Conservation (phyloP, 2,113 vertebrate genomes). For the Gymnocephalus cernua region DNA sequence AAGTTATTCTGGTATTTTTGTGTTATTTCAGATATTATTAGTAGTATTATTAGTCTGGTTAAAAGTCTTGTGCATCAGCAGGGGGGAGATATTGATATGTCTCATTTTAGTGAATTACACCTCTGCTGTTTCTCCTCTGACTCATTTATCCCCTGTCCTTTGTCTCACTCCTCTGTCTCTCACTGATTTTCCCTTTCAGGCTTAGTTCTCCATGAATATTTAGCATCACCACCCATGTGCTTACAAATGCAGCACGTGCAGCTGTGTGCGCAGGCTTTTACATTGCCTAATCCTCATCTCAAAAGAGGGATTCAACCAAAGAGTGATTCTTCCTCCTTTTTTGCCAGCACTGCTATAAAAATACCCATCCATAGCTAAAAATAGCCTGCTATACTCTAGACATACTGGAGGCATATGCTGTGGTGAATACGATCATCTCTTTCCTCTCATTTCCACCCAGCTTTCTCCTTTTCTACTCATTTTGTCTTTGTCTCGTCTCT, state of each 20-base stretch:
- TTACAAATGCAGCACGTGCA: conserved; percentile 5
- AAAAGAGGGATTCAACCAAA: conserved; percentile 66
- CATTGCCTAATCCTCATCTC: conserved; percentile 70
- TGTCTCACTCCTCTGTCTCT: conserved; percentile 13
- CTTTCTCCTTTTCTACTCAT: not conserved
- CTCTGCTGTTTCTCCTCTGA: conserved; percentile 36
- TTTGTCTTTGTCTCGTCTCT: conserved; percentile 3
- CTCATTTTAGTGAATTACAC: conserved; percentile 25
- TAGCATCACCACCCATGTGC: conserved; percentile 11
- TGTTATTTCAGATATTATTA: not conserved
- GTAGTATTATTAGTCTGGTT: not conserved
- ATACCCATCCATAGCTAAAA: conserved; percentile 75
- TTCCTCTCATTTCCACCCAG: conserved; percentile 8
- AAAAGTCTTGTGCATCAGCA: conserved; percentile 31
- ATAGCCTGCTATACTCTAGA: conserved; percentile 65
- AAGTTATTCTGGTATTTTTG: conserved; percentile 8
- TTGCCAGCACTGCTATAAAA: conserved; percentile 63
- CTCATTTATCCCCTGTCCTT: conserved; percentile 27
- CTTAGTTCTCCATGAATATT: conserved; percentile 62
- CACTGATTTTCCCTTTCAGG: conserved; percentile 30
- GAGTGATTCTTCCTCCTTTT: conserved; percentile 57
- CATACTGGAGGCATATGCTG: conserved; percentile 58
- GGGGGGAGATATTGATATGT: conserved; percentile 14
- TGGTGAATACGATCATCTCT: conserved; percentile 32
- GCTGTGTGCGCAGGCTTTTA: conserved; percentile 28